phyloP scores from a whole-genome alignment of 2,113 vertebrate genomes.

The Bufo bufo region DNA sequence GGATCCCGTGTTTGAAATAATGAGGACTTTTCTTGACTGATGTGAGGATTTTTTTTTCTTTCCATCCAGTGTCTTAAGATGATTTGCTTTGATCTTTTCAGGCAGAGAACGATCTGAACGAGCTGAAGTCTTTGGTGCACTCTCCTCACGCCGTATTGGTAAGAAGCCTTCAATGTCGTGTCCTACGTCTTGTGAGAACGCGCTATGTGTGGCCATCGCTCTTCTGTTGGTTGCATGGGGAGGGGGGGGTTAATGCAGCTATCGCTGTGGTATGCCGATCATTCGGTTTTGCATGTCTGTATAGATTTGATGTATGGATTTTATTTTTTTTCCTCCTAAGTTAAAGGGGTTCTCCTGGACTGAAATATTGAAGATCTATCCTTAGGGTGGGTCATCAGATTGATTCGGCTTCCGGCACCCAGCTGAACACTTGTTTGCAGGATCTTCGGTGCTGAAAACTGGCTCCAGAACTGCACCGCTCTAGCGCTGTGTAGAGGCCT shows the following conservation, averaged over 20 bases:
- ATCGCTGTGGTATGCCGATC: not conserved
- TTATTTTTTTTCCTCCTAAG: too few relatives aligned
- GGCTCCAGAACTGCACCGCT: too few relatives aligned
- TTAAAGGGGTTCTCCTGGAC: too few relatives aligned
- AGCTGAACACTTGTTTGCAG: too few relatives aligned
- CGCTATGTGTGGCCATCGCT: not conserved
- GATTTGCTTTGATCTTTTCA: slow-evolving; percentile 71
- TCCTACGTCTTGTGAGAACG: not conserved
- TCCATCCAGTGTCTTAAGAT: slow-evolving; percentile 61
- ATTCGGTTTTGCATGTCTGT: too few relatives aligned
- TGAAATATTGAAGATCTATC: too few relatives aligned
- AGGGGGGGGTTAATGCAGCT: not conserved
- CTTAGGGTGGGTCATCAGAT: too few relatives aligned
- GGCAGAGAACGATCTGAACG: slow-evolving; percentile 98
- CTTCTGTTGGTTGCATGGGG: too few relatives aligned
- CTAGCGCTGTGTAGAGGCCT: too few relatives aligned
- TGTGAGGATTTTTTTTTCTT: slow-evolving; percentile 51
- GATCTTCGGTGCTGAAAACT: too few relatives aligned
- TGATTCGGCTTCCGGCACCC: too few relatives aligned
- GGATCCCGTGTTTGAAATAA: not conserved
- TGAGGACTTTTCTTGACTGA: not conserved
- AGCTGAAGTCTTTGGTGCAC: slow-evolving; percentile 96
- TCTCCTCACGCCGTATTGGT: slow-evolving; percentile 96
- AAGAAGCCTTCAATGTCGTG: slow-evolving; percentile 68
- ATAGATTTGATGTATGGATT: too few relatives aligned